Evolutionary conservation across 2,888 invertebrate species (phyloP), one percentile per base, ranked within the genome.

Genomic region (Agelastica alni): DNA sequence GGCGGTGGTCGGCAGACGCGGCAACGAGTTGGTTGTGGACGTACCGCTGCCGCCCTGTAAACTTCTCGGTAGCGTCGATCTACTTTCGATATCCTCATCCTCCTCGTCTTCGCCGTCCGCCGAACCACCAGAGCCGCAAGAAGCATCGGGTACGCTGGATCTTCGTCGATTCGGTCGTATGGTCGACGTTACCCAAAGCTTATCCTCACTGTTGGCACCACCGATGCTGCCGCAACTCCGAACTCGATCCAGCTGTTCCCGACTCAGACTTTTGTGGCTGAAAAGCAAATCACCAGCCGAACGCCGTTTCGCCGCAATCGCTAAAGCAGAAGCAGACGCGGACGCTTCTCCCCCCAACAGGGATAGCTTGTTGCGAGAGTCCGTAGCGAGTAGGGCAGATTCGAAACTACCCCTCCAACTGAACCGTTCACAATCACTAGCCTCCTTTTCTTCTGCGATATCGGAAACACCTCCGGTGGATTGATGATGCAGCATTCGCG

Each of bases 351-450:
- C 83, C 18, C 85, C 85, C 20, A 86, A 72, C 37, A 85, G 75
- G 36, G 85, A 84, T 53, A 91, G 76, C 65, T 88, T 89, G 31
- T 89, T 91, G 63, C 92, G 81, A 5, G 91, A 92, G 75, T 93
- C 93, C 1, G 91, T 90, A 7, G 92, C 93, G 77, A 92, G 83
- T 53, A 93, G 79, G 32, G 93, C 91, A n/a, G 92, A 92, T 74
- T 93, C 93, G 76, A 93, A 93, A 78, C 93, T 93, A 63, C 93
- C 93, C 58, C 93, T 84, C 93, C 93, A 93, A 69, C 91, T 91
- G 77, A 93, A 93, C 62, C 93, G 81, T 74, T 93, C 93, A 79
- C 91, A 88, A 72, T 92, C 92, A 80, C 91, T 92, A 47, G 89
- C 87, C 71, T 91, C 90, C 69, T 86, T 85, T 67, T 83, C 83